A percentile compares a stretch with the other conserved stretches of the same genome.
Conservation (phyloP, 2,888 invertebrate genomes). For the Mesorhabditis sp. region DNA sequence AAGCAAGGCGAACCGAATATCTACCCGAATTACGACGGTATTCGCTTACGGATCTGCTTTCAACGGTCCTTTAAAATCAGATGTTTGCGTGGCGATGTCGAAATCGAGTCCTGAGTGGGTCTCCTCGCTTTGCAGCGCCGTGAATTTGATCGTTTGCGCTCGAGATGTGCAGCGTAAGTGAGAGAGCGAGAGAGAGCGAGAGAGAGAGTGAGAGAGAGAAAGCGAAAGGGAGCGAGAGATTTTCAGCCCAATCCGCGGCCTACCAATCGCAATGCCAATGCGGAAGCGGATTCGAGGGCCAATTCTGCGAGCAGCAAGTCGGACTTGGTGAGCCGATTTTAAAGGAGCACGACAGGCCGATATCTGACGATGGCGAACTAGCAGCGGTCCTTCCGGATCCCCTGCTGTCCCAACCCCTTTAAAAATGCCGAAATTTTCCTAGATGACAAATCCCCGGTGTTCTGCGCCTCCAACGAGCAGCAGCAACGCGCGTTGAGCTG, state of each 20-base stretch:
- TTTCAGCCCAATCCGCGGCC: not conserved
- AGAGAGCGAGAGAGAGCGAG: not conserved
- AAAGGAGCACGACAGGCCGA: too few relatives aligned
- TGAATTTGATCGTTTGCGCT: not conserved
- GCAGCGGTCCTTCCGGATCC: too few relatives aligned
- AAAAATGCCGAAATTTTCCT: too few relatives aligned
- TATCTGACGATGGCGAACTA: too few relatives aligned
- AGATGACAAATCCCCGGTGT: not conserved
- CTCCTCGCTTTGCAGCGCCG: not conserved
- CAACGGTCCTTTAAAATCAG: not conserved
- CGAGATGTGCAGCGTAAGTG: not conserved
- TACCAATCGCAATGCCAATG: not conserved
- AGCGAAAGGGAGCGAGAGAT: not conserved
- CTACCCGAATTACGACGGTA: conserved; percentile 30
- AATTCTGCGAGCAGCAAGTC: not conserved
- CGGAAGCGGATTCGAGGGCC: not conserved
- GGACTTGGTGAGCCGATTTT: not conserved
- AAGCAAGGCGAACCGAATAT: conserved; percentile 33
- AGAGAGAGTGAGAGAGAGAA: too few relatives aligned
- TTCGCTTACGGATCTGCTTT: not conserved
- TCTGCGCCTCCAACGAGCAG: not conserved
- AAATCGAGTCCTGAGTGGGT: not conserved
- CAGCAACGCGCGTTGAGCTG: not conserved
- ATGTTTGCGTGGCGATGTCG: not conserved
- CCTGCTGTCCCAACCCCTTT: too few relatives aligned